A percentile compares a stretch with the other conserved stretches of the same genome.
Evolutionary conservation across 2,113 vertebrate genomes (phyloP).

Genomic region (Sardina pilchardus): DNA sequence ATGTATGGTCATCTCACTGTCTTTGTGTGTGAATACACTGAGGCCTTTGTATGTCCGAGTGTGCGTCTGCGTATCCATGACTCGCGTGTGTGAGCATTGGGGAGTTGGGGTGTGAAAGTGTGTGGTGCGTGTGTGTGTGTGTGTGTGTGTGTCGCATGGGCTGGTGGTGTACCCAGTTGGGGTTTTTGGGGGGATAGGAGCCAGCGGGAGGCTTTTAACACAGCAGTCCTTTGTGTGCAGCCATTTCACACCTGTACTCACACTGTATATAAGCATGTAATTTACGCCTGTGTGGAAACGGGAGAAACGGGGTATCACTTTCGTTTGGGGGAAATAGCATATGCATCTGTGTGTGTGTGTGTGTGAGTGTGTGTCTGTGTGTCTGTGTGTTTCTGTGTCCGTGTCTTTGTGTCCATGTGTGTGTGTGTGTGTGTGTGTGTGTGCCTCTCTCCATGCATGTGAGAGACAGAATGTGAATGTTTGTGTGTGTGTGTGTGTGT

Average conservation of each 20-base stretch:
- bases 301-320: conserved; percentile 15
- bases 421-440: background rate
- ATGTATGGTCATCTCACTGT: background rate
- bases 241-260: conserved; percentile 18
- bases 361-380: background rate
- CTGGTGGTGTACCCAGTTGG: background rate
- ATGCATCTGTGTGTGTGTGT: conserved; percentile 4
- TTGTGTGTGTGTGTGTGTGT: background rate
- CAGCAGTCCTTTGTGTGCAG: conserved; percentile 24
- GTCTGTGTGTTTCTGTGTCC: background rate
- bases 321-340: background rate
- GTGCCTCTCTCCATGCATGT: background rate
- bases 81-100: background rate
- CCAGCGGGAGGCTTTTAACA: conserved; percentile 12
- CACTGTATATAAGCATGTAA: conserved; percentile 20
- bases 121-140: background rate
- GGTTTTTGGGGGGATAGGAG: background rate
- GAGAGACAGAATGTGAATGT: background rate
- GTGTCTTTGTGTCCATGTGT: background rate
- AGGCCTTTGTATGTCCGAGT: background rate
- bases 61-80: background rate
- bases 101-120: background rate
- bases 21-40: background rate
- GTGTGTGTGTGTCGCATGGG: background rate
- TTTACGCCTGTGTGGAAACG: conserved; percentile 13